Percentiles rank a stretch among this genome's conserved stretches.
Evolutionary conservation across 2,888 invertebrate genomes (phyloP).

Genomic region (Sinelater perroti): DNA sequence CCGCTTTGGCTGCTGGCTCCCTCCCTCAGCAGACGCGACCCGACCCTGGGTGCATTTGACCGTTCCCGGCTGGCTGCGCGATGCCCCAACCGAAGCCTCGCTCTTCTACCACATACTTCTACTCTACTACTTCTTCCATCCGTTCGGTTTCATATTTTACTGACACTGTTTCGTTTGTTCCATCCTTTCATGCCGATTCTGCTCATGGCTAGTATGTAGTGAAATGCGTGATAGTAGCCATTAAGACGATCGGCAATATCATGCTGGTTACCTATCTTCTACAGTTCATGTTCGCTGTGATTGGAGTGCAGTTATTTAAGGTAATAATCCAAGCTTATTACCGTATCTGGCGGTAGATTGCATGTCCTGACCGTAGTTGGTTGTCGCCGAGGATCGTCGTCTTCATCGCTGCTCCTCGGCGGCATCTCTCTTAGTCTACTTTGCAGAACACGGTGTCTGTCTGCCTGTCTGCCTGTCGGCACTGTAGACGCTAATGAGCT

Average conservation of each 20-base stretch:
- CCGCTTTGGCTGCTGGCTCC: conserved; percentile 42
- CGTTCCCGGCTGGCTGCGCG: conserved; percentile 52
- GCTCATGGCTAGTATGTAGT: conserved; percentile 88
- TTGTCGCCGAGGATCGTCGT: conserved; percentile 35
- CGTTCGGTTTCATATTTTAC: conserved; percentile 37
- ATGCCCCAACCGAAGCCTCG: conserved; percentile 52
- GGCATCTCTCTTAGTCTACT: conserved; percentile 40
- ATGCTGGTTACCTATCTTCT: conserved; percentile 99
- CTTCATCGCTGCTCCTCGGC: conserved; percentile 38
- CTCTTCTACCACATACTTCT: conserved; percentile 37
- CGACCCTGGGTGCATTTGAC: conserved; percentile 61
- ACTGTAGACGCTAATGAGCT: conserved; percentile 57
- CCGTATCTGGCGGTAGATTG: conserved; percentile 58
- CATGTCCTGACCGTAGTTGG: conserved; percentile 57
- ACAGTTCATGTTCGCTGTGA: conserved; percentile 99
- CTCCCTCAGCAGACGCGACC: conserved; percentile 50
- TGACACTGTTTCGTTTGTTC: conserved; percentile 54
- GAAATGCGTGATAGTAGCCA: conserved; percentile 99
- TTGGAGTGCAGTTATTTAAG: conserved; percentile 99
- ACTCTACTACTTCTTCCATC: conserved; percentile 35
- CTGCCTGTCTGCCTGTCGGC: conserved; percentile 54
- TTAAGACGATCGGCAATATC: conserved; percentile 99
- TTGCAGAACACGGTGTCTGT: conserved; percentile 45
- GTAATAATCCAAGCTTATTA: conserved; percentile 67
- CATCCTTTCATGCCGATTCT: conserved; percentile 58